Base-by-base conservation (phyloP, 2,797 vertebrate species). In the Acomys russatus region DNA sequence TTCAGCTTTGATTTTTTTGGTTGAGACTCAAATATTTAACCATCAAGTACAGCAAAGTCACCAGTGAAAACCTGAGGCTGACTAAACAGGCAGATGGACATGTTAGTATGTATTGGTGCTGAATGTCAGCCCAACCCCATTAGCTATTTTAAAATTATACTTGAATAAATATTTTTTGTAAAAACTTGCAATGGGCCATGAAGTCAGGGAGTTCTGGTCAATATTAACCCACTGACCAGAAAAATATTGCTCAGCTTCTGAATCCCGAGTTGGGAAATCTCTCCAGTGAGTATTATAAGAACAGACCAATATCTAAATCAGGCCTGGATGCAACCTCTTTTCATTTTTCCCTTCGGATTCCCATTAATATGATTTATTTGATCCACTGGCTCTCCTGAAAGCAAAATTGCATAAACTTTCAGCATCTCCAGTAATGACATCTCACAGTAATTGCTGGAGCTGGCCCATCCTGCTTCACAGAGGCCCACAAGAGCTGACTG, bases 131-230 rank as follows among this genome's bases (percentile, higher is more conserved):
- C 76, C 2, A n/a, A 56, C 9, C 33, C 9, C 63, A 79, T 17
- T 15, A 73, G 38, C 73, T 93, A 70, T 82, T 96, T 89, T 92
- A 92, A 74, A 82, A 54, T 30, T 73, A 51, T 63, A 28, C 18
- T 23, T 64, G 5, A 63, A 0, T 91, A 3, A 59, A 23, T 87
- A 70, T 83, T 51, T 85, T 78, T 86, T 64, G 64, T 59, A 33
- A 71, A 17, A 7, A 7, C 15, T 76, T 59, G 23, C 8, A 66
- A 70, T 56, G n/a, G 92, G 25, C 63, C 54, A 64, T 25, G 56
- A 77, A 35, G 17, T 80, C 25, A 56, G 15, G 38, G 22, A 23
- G 14, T 76, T 90, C 64, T 93, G n/a, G 28, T 59, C 90, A 88
- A 30, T 88, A 93, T 80, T 90, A 15, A 74, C 83, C 14, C 74